Base-by-base conservation (phyloP, 92 coral and sea anemone genomes). In the Zoanthus solanderi region DNA sequence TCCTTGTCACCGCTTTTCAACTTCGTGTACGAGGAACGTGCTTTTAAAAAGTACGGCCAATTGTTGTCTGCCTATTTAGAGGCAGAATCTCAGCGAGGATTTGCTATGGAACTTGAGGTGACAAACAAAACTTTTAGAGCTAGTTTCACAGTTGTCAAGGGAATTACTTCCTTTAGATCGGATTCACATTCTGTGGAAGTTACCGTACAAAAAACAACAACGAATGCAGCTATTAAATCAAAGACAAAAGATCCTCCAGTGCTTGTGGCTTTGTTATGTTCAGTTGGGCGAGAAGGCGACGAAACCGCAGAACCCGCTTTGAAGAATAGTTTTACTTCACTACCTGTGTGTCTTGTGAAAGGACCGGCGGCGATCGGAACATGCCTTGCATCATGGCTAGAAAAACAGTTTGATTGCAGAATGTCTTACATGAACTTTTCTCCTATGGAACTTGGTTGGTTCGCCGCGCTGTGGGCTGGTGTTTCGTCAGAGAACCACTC, bases 381-480 rank as follows among this genome's bases (percentile, higher is more conserved):
- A 72, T 58, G 79, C 57, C 82, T 97, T 60, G 72, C 94, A 7
- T 48, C 84, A 2, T 95, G 99, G 97, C 84, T 95, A 4, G 95
- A 97, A 76, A 86, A 63, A 34, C 86, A 88, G 56, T 97, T 97
- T 57, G 99, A 96, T 83, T 95, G 99, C 71, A 94, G 90, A 57
- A 92, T 95, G 71, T 89, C 90, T 9, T 91, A 94, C 13, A 72
- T 97, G 87, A 65, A 58, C 11, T 92, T 97, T 47, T 91, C 99
- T 17, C 96, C 99, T 30, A 42, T 84, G 11, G 97, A 97, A 7
- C 94, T 97, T 7, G 90, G 89, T 44, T 97, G 98, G 98, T 95
- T 88, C 81, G 95, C 90, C 48, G 94, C 98, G 13, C 89, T 97
- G 5, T 97, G 99, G 94, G 95, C 98, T 32, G 96, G 99, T 23